These are phyloP conservation scores for Drosophila ercepeae DNA, from an alignment of 1,140 invertebrate genomes.

Conservation along the genomic window DNA sequence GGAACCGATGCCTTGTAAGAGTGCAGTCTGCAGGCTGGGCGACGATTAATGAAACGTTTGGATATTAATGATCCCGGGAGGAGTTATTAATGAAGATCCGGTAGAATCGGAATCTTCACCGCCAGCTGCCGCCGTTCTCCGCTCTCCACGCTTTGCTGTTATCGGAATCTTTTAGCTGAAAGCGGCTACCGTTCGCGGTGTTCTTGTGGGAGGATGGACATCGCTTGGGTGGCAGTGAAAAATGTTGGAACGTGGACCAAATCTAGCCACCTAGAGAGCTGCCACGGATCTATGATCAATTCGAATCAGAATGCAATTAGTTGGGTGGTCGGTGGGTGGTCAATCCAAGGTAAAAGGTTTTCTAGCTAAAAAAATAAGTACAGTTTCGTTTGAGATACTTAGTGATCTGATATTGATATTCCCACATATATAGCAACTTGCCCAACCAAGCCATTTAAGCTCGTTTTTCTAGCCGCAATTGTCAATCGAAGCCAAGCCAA, in stretches of 20 bases:
- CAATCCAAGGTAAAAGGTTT: background rate
- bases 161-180: constrained; percentile 76
- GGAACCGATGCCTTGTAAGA: background rate
- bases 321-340: constrained; percentile 19
- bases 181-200: constrained; percentile 67
- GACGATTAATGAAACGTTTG: constrained; percentile 75
- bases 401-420: constrained; percentile 2
- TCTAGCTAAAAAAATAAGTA: background rate
- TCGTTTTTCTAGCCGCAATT: constrained; percentile 38
- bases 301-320: constrained; percentile 53
- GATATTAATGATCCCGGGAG: constrained; percentile 75
- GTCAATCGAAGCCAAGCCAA: background rate
- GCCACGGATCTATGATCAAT: constrained; percentile 49
- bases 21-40: constrained; percentile 2
- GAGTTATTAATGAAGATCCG: constrained; percentile 70
- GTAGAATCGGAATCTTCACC: background rate
- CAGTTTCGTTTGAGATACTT: constrained; percentile 9
- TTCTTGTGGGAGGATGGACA: constrained; percentile 6
- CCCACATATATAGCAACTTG: constrained; percentile 9
- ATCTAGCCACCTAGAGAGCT: constrained; percentile 40
- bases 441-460: constrained; percentile 49
- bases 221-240: constrained; percentile 17
- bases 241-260: constrained; percentile 29
- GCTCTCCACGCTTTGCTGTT: constrained; percentile 43
- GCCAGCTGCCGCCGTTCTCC: constrained; percentile 31